Base-by-base conservation (phyloP, 2,113 vertebrate species). In the Gymnobelideus leadbeateri region DNA sequence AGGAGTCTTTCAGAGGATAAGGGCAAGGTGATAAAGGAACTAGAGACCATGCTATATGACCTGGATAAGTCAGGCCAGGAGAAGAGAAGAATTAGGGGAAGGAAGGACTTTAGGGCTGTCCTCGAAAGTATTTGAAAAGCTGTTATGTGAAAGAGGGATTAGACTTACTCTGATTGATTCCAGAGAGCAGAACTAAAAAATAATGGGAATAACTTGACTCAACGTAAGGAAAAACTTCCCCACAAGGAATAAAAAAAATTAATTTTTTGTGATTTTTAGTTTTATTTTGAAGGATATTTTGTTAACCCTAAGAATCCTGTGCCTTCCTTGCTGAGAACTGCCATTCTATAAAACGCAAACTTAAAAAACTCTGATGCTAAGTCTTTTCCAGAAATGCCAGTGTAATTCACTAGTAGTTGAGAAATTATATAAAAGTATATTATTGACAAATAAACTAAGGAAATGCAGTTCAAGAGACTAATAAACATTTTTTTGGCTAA, bases 401-500 rank as follows among this genome's bases (percentile, higher is more conserved):
- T 96, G 50, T 52, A 91, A 92, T 95, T 93, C 43, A 61, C 51
- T 92, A 19, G 43, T 52, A 93, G 43, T 55, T 91, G 93, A 91
- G 91, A 92, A 94, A 53, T 43, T 53, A 57, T 49, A 49, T 49
- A 49, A 49, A 84, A 91, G 89, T 1, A 21, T 46, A 91, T 50
- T 84, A 84, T 8, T 93, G 93, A 51, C 46, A 93, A 53, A 94
- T 24, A 91, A 95, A 95, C 37, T 49, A 77, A 96, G 54, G 46
- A 51, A 50, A 94, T 84, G 26, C 25, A 37, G 57, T 96, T 92
- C 46, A 61, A 51, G 92, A 54, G 93, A 89, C 95, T 93, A 84
- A 93, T 89, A 94, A 49, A 68, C 26, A 52, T 52, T 90, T 92
- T 96, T 93, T 93, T 91, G 55, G 50, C 2, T 50, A 95, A 91